These are phyloP conservation scores for Anagyrus pseudococci DNA, from an alignment of 2,888 invertebrate species.

Conservation along the genomic window DNA sequence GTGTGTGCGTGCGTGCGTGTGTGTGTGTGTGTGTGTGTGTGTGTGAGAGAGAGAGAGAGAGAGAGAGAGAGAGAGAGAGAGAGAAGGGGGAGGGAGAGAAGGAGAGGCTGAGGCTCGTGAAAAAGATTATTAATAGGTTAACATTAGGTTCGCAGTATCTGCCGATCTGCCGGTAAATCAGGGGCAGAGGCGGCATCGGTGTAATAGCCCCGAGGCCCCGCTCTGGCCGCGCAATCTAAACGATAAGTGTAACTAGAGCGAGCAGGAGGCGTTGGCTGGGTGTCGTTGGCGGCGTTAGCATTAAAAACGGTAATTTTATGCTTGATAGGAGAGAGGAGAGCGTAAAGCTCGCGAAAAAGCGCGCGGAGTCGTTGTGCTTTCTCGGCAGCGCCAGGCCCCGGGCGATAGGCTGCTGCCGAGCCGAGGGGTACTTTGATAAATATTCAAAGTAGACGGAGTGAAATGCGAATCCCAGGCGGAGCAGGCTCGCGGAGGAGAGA, in stretches of 20 bases:
- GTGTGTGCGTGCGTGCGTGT: neutral
- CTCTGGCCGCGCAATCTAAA: constrained; percentile 32
- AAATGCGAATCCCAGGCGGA: too few species aligned
- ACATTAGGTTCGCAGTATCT: too few species aligned
- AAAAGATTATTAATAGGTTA: constrained; percentile 34
- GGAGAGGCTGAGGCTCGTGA: too few species aligned
- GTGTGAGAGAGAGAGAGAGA: neutral
- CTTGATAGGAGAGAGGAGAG: constrained; percentile 24
- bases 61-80: neutral
- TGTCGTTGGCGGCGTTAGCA: constrained; percentile 25
- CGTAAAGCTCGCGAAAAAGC: constrained; percentile 26
- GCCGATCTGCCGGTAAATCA: too few species aligned
- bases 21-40: neutral
- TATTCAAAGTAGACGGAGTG: too few species aligned
- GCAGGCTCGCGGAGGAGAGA: too few species aligned
- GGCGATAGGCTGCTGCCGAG: too few species aligned
- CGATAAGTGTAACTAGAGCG: constrained; percentile 32
- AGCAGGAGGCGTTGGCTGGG: too few species aligned
- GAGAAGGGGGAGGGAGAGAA: neutral
- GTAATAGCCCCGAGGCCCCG: constrained; percentile 12
- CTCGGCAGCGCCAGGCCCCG: constrained; percentile 26
- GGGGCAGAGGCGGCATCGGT: too few species aligned
- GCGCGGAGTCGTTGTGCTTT: constrained; percentile 12
- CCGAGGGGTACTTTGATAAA: too few species aligned
- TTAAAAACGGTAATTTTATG: constrained; percentile 37